Evolutionary conservation across 2,113 vertebrate species (phyloP).

Genomic region (Chunga burmeisteri): DNA sequence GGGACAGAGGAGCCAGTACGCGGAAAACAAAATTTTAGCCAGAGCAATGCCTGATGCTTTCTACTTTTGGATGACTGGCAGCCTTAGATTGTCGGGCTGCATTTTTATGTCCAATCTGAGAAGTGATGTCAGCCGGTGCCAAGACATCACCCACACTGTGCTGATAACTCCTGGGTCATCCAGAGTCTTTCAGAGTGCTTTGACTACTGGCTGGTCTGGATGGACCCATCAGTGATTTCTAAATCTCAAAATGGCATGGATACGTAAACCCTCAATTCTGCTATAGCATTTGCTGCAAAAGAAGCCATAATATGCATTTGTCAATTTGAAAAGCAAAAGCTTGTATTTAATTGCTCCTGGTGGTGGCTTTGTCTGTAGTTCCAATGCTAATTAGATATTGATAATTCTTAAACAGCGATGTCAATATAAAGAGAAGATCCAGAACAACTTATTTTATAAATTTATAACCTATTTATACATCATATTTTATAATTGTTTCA

Average conservation of each 20-base stretch:
- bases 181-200: background rate
- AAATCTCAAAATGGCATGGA: background rate
- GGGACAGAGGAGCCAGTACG: background rate
- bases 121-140: background rate
- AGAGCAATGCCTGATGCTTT: background rate
- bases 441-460: background rate
- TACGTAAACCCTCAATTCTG: background rate
- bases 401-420: background rate
- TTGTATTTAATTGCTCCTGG: background rate
- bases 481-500: background rate
- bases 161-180: background rate
- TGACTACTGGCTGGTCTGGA: background rate
- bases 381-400: background rate
- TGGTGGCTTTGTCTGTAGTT: background rate
- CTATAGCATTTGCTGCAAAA: background rate
- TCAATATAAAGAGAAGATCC: background rate
- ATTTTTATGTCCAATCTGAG: rapidly evolving
- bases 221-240: rapidly evolving
- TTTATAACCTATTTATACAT: background rate
- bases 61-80: background rate
- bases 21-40: background rate
- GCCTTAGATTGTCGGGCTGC: background rate
- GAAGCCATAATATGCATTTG: background rate
- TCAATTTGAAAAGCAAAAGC: background rate
- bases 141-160: rapidly evolving